A percentile compares a stretch with the other conserved stretches of the same genome.
Evolutionary conservation across 2,888 invertebrate species (phyloP).

Genomic region (Geotrupes spiniger): DNA sequence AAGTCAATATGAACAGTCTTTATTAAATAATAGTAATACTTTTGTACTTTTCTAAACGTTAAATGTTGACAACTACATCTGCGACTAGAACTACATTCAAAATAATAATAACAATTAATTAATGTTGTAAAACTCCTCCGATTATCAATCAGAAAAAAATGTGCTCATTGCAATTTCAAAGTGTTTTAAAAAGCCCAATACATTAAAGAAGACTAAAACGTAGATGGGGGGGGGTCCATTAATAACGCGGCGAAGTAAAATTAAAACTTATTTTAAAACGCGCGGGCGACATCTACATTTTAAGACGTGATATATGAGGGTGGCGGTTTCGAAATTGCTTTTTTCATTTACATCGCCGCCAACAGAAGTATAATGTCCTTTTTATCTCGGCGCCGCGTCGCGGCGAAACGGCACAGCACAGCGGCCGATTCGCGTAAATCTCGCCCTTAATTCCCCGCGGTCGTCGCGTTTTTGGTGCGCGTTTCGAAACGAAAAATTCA

Average conservation of each 20-base stretch:
- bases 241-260: not conserved
- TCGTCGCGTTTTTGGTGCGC: not conserved
- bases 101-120: too few species aligned
- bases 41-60: too few species aligned
- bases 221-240: not conserved
- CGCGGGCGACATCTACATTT: constrained; percentile 5
- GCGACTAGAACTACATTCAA: too few species aligned
- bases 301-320: constrained; percentile 37
- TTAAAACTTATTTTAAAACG: constrained; percentile 7
- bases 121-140: too few species aligned
- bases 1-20: too few species aligned
- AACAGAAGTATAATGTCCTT: constrained; percentile 47
- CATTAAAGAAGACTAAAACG: too few species aligned
- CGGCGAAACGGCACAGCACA: not conserved
- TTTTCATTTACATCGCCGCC: constrained; percentile 40
- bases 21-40: too few species aligned
- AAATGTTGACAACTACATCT: too few species aligned
- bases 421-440: constrained; percentile 7
- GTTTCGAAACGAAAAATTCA: too few species aligned
- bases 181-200: too few species aligned
- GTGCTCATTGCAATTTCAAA: too few species aligned
- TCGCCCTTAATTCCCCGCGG: constrained; percentile 8
- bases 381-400: constrained; percentile 44
- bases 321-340: constrained; percentile 43
- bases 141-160: too few species aligned